Conservation (phyloP, 1,140 invertebrate genomes). For the Anadara kagoshimensis region DNA sequence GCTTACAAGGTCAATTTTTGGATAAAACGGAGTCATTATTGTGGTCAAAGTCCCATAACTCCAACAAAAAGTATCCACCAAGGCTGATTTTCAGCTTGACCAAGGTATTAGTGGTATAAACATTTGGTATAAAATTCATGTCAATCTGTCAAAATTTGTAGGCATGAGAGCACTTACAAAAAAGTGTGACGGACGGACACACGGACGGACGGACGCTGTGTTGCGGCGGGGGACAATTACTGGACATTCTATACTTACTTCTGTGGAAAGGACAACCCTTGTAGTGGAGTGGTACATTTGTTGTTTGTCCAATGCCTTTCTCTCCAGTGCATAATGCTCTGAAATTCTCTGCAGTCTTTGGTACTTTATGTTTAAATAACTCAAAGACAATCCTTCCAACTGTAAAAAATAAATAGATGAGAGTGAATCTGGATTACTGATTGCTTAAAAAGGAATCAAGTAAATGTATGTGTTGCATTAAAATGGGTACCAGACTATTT, state of each 20-base stretch:
- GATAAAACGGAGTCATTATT: too few relatives aligned
- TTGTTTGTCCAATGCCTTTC: slow-evolving; percentile 59
- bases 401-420: slow-evolving; percentile 33
- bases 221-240: background rate
- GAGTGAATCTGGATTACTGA: background rate
- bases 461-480: background rate
- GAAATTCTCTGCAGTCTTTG: slow-evolving; percentile 86
- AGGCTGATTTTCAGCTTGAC: too few relatives aligned
- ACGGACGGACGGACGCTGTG: too few relatives aligned
- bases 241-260: slow-evolving; percentile 50
- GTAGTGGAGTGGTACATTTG: slow-evolving; percentile 72
- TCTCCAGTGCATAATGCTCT: slow-evolving; percentile 75
- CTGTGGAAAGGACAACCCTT: slow-evolving; percentile 77
- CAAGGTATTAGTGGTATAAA: too few relatives aligned
- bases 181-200: too few relatives aligned
- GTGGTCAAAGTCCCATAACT: too few relatives aligned
- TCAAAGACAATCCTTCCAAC: slow-evolving; percentile 76
- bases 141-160: too few relatives aligned
- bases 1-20: too few relatives aligned
- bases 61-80: too few relatives aligned
- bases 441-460: background rate
- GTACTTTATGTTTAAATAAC: slow-evolving; percentile 90
- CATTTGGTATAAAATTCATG: too few relatives aligned
- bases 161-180: too few relatives aligned
- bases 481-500: background rate